Conservation (phyloP, 2,113 vertebrate species). For the Odontophorus gujanensis region DNA sequence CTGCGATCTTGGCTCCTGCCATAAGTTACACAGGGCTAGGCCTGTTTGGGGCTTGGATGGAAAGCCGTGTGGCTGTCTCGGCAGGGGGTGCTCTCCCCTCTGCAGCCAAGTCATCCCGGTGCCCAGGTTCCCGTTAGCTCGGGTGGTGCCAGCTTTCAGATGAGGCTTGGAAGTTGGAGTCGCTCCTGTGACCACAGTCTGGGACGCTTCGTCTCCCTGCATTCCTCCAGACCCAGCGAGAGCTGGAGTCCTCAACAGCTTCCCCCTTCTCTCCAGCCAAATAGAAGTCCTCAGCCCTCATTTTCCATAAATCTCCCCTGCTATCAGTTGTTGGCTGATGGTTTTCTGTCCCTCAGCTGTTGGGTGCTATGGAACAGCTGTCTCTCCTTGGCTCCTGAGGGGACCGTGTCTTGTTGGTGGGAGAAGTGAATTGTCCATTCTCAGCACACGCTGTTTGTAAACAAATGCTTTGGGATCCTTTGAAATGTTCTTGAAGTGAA, state of each 20-base stretch:
- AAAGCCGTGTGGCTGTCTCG: constrained; percentile 20
- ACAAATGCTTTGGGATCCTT: constrained; percentile 55
- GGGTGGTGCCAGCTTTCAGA: constrained; percentile 37
- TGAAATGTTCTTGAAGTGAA: constrained; percentile 64
- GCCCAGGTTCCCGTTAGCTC: constrained; percentile 37
- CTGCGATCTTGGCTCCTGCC: background rate
- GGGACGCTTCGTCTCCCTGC: background rate
- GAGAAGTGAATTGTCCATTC: constrained; percentile 30
- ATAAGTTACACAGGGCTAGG: constrained; percentile 34
- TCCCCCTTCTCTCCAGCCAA: background rate
- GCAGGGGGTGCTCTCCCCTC: constrained; percentile 38
- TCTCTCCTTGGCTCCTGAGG: background rate
- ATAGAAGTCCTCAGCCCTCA: background rate
- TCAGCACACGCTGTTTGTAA: constrained; percentile 59
- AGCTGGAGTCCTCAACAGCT: constrained; percentile 11
- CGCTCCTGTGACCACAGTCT: constrained; percentile 38
- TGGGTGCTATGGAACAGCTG: constrained; percentile 62
- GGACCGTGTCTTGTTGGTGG: background rate
- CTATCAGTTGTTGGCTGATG: constrained; percentile 21
- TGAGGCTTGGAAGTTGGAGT: constrained; percentile 53
- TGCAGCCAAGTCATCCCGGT: constrained; percentile 23
- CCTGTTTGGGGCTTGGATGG: constrained; percentile 44
- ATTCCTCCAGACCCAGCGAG: constrained; percentile 37
- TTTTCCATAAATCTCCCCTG: constrained; percentile 37
- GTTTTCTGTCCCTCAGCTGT: constrained; percentile 52